Evolutionary conservation across 2,888 invertebrate genomes (phyloP), one percentile per base, ranked within the genome.

Genomic region (Drepana falcataria): DNA sequence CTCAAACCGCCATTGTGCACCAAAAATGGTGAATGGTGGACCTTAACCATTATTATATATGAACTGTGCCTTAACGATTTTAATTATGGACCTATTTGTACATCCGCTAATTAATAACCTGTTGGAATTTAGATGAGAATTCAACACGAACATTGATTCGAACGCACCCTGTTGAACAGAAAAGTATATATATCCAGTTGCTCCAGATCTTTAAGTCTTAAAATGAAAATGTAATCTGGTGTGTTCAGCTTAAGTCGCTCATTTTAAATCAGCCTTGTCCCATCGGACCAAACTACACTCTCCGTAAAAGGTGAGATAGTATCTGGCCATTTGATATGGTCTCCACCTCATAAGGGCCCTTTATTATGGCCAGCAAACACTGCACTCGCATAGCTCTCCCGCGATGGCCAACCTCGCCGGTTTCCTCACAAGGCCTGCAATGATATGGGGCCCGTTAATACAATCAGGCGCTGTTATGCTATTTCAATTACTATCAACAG

Each of bases 341-440:
- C 69, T 69, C 68, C 72, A 68, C 73, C 71, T 69, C 73, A 69
- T 73, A 73, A 73, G 70, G 68, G 62, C 60, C 59, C 65, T 68
- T 21, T 54, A 65, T 64, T 67, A 72, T 67, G 69, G 73, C 56
- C 59, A 53, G 68, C 63, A 59, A 65, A 65, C 61, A 64, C 66
- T 69, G 73, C 72, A 69, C 66, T 69, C 57, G 61, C 63, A 66
- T 68, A 57, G 67, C 66, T 69, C 68, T 73, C 65, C 68, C 60
- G 61, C 67, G 74, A 73, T 66, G 70, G 73, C 59, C 58, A 59
- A 56, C 57, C 63, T 72, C 61, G 65, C 82, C 62, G 76, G 77
- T 80, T 83, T 72, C 84, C 80, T 64, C 70, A 81, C 77, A 83
- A 64, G 84, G 86, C 21, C 52, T 65, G 64, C 59, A 68, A 68